A percentile compares a stretch with the other conserved stretches of the same genome.
These are phyloP conservation scores for Drosophila insularis DNA, from an alignment of 1,140 invertebrate species.

Conservation along the genomic window DNA sequence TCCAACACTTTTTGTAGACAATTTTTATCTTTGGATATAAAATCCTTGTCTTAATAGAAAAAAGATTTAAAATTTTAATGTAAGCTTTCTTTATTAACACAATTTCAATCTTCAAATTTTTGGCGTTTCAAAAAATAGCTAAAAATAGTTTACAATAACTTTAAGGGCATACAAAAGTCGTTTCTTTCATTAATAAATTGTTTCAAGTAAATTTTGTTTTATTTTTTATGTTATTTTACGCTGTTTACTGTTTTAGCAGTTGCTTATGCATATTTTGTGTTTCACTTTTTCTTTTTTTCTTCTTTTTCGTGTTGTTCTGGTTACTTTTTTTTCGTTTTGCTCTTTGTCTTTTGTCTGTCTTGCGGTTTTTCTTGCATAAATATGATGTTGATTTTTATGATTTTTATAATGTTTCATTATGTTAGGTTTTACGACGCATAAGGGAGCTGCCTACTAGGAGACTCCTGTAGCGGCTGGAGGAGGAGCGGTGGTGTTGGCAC, in stretches of 20 bases:
- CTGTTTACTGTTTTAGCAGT: slow-evolving; percentile 27
- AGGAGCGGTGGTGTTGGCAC: slow-evolving; percentile 7
- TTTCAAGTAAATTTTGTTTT: slow-evolving; percentile 9
- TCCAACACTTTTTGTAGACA: too few species aligned
- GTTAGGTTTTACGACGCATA: slow-evolving; percentile 74
- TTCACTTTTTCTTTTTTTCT: slow-evolving; percentile 19
- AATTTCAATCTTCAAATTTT: too few species aligned
- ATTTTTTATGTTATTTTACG: slow-evolving; percentile 32
- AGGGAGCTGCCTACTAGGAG: slow-evolving; percentile 37
- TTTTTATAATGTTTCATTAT: slow-evolving; percentile 81
- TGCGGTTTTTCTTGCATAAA: slow-evolving; percentile 64
- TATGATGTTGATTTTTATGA: slow-evolving; percentile 81
- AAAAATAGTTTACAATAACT: neutral
- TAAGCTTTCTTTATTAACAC: too few species aligned
- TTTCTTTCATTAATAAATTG: neutral
- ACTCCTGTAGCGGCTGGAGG: too few species aligned
- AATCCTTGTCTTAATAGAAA: too few species aligned
- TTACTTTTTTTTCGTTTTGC: slow-evolving; percentile 33
- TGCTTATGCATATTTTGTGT: slow-evolving; percentile 31
- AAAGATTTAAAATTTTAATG: too few species aligned
- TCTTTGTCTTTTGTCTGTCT: slow-evolving; percentile 55
- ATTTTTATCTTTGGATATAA: too few species aligned
- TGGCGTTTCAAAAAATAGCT: too few species aligned
- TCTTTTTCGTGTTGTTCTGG: slow-evolving; percentile 15
- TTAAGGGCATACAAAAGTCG: slow-evolving; percentile 14